Evolutionary conservation across 2,888 invertebrate genomes (phyloP).

Genomic region (Nipponacmea schrenckii): DNA sequence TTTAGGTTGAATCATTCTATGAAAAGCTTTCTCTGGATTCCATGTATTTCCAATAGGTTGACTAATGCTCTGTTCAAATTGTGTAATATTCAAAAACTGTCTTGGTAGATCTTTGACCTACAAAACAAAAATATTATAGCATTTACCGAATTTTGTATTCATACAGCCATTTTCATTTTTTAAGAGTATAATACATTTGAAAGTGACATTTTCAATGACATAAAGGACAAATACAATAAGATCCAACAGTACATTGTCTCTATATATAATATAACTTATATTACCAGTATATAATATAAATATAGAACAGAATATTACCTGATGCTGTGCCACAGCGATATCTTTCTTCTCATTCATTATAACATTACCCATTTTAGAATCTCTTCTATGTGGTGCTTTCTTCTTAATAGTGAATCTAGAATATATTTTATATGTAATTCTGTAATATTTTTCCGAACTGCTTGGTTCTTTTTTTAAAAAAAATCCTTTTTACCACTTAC

Average conservation of each 20-base stretch:
- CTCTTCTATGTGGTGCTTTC: conserved; percentile 76
- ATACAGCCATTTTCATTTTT: too few relatives aligned
- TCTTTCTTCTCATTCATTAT: conserved; percentile 86
- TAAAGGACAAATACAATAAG: too few relatives aligned
- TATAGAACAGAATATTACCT: conserved; percentile 73
- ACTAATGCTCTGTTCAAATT: conserved; percentile 89
- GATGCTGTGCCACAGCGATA: conserved; percentile 76
- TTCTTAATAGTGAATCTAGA: conserved; percentile 74
- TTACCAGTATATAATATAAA: too few relatives aligned
- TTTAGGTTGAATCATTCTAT: conserved; percentile 80
- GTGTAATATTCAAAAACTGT: conserved; percentile 86
- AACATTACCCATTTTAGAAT: conserved; percentile 83
- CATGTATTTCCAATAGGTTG: conserved; percentile 91
- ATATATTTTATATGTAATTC: neutral
- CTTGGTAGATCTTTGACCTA: conserved; percentile 87
- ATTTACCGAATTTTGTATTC: too few relatives aligned
- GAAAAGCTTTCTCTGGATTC: conserved; percentile 86
- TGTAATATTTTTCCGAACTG: too few relatives aligned
- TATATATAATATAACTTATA: too few relatives aligned
- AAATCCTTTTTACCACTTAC: too few relatives aligned
- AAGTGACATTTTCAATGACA: too few relatives aligned
- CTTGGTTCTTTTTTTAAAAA: too few relatives aligned
- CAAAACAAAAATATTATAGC: conserved; percentile 33
- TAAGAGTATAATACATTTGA: too few relatives aligned
- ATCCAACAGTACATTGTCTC: too few relatives aligned